A percentile compares a stretch with the other conserved stretches of the same genome.
Conservation (phyloP, 2,113 vertebrate genomes). For the Eulacestoma nigropectus region DNA sequence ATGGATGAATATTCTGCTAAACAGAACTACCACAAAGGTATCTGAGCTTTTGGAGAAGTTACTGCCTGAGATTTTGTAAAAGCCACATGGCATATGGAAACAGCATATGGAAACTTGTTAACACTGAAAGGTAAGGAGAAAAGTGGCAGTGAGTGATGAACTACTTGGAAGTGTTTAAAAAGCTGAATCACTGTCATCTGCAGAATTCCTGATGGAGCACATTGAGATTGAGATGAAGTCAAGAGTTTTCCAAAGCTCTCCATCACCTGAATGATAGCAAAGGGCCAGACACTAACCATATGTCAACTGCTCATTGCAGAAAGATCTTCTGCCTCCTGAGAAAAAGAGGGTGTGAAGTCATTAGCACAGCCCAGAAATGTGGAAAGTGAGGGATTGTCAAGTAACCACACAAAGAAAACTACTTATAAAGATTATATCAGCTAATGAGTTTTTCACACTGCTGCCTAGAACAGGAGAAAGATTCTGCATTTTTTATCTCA, state of each 20-base stretch:
- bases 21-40: neutral
- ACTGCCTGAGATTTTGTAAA: conserved; percentile 1
- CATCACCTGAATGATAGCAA: conserved; percentile 1
- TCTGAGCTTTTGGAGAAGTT: neutral
- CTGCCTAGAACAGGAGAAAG: neutral
- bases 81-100: conserved; percentile 32
- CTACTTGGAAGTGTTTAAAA: conserved; percentile 34
- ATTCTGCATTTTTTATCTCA: conserved; percentile 35
- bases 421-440: neutral
- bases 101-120: conserved; percentile 42
- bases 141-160: conserved; percentile 50
- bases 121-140: conserved; percentile 27
- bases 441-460: conserved; percentile 42
- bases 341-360: neutral
- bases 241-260: conserved; percentile 36
- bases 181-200: conserved; percentile 31
- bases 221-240: conserved; percentile 1
- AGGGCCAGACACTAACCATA: conserved; percentile 6
- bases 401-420: neutral
- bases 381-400: neutral
- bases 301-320: neutral
- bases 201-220: conserved; percentile 31
- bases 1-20: neutral
- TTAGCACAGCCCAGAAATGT: neutral
- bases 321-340: neutral